Evolutionary conservation across 2,888 invertebrate genomes (phyloP), one percentile per base, ranked within the genome.

Genomic region (Hydraecia micacea): DNA sequence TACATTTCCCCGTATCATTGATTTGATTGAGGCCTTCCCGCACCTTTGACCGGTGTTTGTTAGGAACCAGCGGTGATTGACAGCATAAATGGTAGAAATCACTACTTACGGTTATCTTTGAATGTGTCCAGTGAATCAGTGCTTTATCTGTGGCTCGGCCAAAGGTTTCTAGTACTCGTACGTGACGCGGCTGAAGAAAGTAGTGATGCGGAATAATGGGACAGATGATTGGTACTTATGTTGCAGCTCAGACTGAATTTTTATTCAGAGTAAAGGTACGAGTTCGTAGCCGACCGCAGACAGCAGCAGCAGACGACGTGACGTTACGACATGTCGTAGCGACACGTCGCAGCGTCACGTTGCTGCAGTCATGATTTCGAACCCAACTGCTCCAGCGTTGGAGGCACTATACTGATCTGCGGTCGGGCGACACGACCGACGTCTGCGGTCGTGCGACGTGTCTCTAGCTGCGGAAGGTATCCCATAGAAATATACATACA

Each of bases 41-140:
- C 86, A 94, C 93, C 92, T 94, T 91, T 93, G 93, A 91, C 91
- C 91, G 88, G 71, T 78, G 86, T 87, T 86, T 86, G 88, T 87
- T 81, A 85, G 87, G 77, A 86, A 83, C 77, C 70, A 84, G 79
- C 79, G 77, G 84, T 89, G 86, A 86, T 86, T 88, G 88, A 87
- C 85, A 87, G 86, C 83, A 86, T 89, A 89, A 91, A 85, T 87
- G 86, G 88, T 87, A 84, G 86, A 86, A 88, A 87, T 87, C 74
- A 87, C 79, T 79, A 84, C 79, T 80, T 80, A 87, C 79, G 82
- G 85, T 88, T 85, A 85, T 83, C 82, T 87, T 79, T 80, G 83
- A 88, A 83, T 82, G 83, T 86, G 88, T 79, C 76, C 88, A 85
- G 85, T 80, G 87, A 87, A 80, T 87, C 87, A 74, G 80, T 86